A percentile compares a stretch with the other conserved stretches of the same genome.
Conservation (phyloP, 92 coral and sea anemone genomes). For the Porites divaricata region DNA sequence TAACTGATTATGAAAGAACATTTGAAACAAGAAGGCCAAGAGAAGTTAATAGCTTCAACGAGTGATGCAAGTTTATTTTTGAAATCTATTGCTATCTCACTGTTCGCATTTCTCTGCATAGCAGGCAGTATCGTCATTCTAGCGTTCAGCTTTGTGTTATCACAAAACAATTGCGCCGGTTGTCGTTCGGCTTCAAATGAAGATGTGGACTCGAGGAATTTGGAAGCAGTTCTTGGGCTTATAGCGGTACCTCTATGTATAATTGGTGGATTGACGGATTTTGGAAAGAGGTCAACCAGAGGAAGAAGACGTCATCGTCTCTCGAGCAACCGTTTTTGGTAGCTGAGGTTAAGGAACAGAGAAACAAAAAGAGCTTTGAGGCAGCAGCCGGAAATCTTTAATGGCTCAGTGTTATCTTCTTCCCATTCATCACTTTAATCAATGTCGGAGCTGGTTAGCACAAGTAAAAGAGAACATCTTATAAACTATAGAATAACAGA, state of each 20-base stretch:
- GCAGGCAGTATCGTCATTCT: background rate
- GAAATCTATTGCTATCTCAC: background rate
- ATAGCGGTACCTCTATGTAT: slow-evolving; percentile 49
- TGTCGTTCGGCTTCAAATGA: background rate
- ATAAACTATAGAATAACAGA: too few species aligned
- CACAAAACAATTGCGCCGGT: background rate
- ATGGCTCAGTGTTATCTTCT: too few species aligned
- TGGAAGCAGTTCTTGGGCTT: background rate
- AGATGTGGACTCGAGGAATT: slow-evolving; percentile 24
- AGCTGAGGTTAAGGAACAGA: background rate
- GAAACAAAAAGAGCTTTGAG: too few species aligned
- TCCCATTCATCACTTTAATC: too few species aligned
- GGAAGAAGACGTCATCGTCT: background rate
- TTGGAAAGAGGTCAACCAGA: background rate
- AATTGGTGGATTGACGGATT: slow-evolving; percentile 55
- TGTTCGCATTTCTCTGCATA: slow-evolving; percentile 5
- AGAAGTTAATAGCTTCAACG: background rate
- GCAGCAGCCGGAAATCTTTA: too few species aligned
- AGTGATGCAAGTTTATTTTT: background rate
- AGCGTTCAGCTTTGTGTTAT: background rate
- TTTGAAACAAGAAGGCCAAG: background rate
- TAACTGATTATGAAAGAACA: background rate
- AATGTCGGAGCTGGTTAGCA: too few species aligned
- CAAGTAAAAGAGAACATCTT: too few species aligned
- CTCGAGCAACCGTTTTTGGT: background rate